Evolutionary conservation across 2,797 vertebrate genomes (phyloP).

Genomic region (Tarsius wallacei): DNA sequence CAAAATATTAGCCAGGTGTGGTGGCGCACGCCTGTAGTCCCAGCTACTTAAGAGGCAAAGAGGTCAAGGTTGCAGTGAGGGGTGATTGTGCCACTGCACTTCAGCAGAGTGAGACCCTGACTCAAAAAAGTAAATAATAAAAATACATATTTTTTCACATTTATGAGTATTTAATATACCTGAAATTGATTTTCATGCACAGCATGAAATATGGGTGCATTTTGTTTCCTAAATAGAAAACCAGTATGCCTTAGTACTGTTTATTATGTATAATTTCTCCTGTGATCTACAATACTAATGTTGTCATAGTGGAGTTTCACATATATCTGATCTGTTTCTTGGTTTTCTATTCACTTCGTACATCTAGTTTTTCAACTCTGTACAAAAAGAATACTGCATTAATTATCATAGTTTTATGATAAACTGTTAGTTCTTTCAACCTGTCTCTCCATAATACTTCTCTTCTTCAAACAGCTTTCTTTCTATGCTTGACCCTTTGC

Average conservation of each 20-base stretch:
- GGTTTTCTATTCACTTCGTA: background rate
- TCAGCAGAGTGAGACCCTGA: no score
- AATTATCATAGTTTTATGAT: slow-evolving; percentile 16
- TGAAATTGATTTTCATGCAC: background rate
- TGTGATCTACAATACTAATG: background rate
- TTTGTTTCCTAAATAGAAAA: slow-evolving; percentile 53
- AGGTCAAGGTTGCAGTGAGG: no score
- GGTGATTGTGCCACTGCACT: no score
- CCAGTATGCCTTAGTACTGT: background rate
- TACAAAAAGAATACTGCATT: background rate
- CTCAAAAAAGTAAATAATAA: no score
- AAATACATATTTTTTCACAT: background rate
- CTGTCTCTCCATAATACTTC: background rate
- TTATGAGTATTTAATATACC: background rate
- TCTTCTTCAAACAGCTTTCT: slow-evolving; percentile 21
- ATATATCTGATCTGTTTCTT: background rate
- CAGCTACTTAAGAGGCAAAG: no score
- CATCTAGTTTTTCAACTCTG: background rate
- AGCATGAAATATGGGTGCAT: background rate
- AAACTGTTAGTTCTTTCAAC: background rate
- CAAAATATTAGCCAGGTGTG: no score
- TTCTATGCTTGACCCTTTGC: background rate
- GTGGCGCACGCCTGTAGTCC: no score
- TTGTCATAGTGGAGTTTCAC: background rate
- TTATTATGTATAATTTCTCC: background rate